Base-by-base conservation (phyloP, 2,113 vertebrate species). In the Callionymus lyra region DNA sequence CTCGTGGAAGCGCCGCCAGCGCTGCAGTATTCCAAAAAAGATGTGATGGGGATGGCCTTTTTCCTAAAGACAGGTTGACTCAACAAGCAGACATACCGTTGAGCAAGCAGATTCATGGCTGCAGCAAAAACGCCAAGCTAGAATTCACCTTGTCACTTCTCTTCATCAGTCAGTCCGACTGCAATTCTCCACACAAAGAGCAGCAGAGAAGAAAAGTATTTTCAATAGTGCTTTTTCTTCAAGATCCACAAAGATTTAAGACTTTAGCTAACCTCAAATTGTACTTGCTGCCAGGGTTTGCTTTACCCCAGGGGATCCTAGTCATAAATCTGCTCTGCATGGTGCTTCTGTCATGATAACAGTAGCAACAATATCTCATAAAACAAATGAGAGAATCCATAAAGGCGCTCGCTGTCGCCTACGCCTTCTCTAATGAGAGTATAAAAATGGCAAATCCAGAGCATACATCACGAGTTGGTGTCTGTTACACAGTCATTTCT, bases 311-410 rank as follows among this genome's bases (percentile, higher is more conserved):
- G 13, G 57, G 50, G 53, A 64, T 48, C 14, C 1, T 12, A 15
- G 12, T 40, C 50, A 49, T 84, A 79, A 84, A 80, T 85, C 75
- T 68, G 43, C 44, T 60, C 16, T 12, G 41, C 53, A 41, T 56
- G 70, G 74, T 61, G 65, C 66, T 68, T 68, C 58, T 54, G 59
- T 47, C 42, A 67, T 77, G 75, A 76, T 80, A 80, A 82, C 78
- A 78, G 78, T 80, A 82, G 74, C 77, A 59, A 63, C 21, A 68
- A 46, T 48, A 54, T 47, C 56, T 44, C 47, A 56, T 78, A 72
- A 82, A 84, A 63, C 50, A 46, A 64, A 58, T 16, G 42, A 41
- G 36, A 38, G 55, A 52, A 58, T 49, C 31, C 16, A 31, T 3
- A 6, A 51, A 49, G 32, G 21, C 10, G 37, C 44, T 53, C 46